These are phyloP conservation scores for Plebejus melissa DNA, from an alignment of 2,888 invertebrate genomes.

Conservation along the genomic window DNA sequence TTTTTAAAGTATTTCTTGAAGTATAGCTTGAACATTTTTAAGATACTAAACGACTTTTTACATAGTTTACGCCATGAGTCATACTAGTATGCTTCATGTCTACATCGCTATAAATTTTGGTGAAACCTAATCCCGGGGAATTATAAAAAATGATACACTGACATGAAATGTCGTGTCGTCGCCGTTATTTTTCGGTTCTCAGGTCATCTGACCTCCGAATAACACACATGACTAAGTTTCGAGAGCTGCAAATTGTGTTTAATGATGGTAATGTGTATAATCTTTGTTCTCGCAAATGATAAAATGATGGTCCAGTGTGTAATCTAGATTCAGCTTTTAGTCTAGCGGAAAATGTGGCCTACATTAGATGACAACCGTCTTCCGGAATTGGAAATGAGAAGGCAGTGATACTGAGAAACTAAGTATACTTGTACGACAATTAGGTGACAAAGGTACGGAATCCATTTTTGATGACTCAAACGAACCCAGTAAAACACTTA, in stretches of 20 bases:
- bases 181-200: conserved; percentile 11
- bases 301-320: conserved; percentile 48
- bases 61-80: not conserved
- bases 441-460: not conserved
- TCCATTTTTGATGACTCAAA: not conserved
- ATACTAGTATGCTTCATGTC: not conserved
- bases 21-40: too few relatives aligned
- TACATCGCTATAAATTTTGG: not conserved
- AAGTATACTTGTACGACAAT: not conserved
- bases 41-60: too few relatives aligned
- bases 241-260: conserved; percentile 34
- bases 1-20: too few relatives aligned
- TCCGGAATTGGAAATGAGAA: not conserved
- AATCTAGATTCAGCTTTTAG: conserved; percentile 10
- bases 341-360: conserved; percentile 3
- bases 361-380: not conserved
- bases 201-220: conserved; percentile 4
- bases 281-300: conserved; percentile 54
- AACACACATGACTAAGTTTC: conserved; percentile 22
- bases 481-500: not conserved
- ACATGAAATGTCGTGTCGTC: conserved; percentile 19
- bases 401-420: not conserved
- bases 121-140: not conserved
- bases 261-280: conserved; percentile 37
- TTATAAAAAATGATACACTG: not conserved